Base-by-base conservation (phyloP, 2,797 vertebrate genomes). In the Sebastes minor region DNA sequence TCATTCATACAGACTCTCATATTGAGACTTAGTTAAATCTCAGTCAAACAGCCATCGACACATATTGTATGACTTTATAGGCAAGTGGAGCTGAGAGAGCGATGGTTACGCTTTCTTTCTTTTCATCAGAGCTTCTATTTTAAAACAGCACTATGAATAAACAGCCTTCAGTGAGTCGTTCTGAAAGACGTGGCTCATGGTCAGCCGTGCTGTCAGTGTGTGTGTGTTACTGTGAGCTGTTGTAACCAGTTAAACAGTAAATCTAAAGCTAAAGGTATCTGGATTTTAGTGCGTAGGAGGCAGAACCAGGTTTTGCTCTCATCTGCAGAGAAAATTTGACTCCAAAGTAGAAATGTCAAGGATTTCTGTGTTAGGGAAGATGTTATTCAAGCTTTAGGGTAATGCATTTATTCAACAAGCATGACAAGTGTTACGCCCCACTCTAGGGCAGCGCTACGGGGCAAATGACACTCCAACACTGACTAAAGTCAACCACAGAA, bases 91-190 rank as follows among this genome's bases (percentile, higher is more conserved):
- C 16, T 60, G 32, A 76, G 33, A 66, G 38, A 42, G 27, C 1
- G 12, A 46, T 49, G n/a, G 65, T 84, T 86, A 74, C 1, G 23
- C 52, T 63, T 70, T 85, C 66, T 62, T 77, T 65, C 35, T 79
- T 77, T 80, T 83, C 64, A 78, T 76, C 75, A 5, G 28, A 25
- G 74, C 38, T 79, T 59, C 84, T 89, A 76, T 86, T 88, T 86
- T 84, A 77, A 80, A 88, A 75, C 62, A 25, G 52, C 52, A 27
- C 52, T 32, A 75, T 85, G 80, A 91, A 86, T 78, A 71, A 86
- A 65, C 71, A 71, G 71, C 62, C 71, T 74, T 85, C 72, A 46
- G 55, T 71, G 57, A 71, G 79, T 57, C 25, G 81, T 75, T 70
- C 23, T 72, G 22, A 78, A 76, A 71, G 76, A 74, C 79, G 38